Percentiles rank a stretch among this genome's conserved stretches.
Conservation (phyloP, 2,113 vertebrate species). For the Irena cyanogastra region DNA sequence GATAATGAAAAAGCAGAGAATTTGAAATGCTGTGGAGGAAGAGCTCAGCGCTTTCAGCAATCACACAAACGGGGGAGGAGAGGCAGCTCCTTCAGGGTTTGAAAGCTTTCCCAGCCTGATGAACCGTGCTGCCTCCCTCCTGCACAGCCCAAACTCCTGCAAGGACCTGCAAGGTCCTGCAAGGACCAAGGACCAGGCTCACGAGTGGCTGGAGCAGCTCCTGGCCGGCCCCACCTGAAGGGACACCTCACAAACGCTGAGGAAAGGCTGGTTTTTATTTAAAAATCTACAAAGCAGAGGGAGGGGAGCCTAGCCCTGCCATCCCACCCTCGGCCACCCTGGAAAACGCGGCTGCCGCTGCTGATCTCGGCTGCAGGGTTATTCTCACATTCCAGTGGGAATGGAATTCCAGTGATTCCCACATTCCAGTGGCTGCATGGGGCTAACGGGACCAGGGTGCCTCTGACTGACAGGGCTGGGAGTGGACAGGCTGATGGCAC, state of each 20-base stretch:
- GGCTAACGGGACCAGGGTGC: not conserved
- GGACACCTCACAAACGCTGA: not conserved
- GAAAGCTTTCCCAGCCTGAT: constrained; percentile 53
- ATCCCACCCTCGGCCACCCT: not conserved
- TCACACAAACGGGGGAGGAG: not conserved
- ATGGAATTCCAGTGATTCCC: too few species aligned
- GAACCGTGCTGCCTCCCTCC: constrained; percentile 55
- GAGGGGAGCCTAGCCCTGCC: not conserved
- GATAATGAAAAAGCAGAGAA: constrained; percentile 54
- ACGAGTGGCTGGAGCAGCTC: not conserved
- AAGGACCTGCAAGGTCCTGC: not conserved
- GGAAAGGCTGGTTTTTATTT: accelerated
- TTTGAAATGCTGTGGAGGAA: constrained; percentile 11
- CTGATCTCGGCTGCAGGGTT: too few species aligned
- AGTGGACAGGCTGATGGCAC: not conserved
- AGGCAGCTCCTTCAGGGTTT: not conserved
- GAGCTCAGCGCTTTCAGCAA: constrained; percentile 37
- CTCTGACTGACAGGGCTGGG: not conserved
- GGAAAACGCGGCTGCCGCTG: too few species aligned
- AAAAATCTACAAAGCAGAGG: accelerated
- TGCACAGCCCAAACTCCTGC: not conserved
- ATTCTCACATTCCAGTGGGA: too few species aligned
- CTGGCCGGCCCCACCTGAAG: not conserved
- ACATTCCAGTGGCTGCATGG: too few species aligned
- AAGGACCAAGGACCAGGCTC: constrained; percentile 4